phyloP scores from a whole-genome alignment of 23 tunicate species.

The Trididemnum clinides region DNA sequence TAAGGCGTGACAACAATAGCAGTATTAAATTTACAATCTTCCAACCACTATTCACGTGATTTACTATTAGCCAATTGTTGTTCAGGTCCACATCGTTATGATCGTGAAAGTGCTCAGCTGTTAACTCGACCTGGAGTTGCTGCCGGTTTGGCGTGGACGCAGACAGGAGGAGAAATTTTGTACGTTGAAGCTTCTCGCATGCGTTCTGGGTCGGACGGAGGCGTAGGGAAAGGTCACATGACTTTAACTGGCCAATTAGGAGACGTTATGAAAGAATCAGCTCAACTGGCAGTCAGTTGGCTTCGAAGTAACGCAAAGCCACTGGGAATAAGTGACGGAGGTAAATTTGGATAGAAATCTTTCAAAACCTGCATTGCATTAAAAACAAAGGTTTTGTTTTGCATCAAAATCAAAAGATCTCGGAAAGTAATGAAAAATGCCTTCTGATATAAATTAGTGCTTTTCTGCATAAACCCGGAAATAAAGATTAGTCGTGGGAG shows the following conservation, averaged over 20 bases:
- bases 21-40: background rate
- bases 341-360: background rate
- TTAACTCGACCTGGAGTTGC: conserved; percentile 63
- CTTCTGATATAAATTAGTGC: too few species aligned
- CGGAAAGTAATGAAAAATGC: too few species aligned
- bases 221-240: conserved; percentile 36
- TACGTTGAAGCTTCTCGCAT: conserved; percentile 57
- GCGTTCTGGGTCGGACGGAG: conserved; percentile 7
- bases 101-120: conserved; percentile 14
- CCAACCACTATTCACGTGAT: background rate
- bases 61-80: background rate
- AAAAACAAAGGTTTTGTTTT: too few species aligned
- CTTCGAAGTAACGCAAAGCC: conserved; percentile 43
- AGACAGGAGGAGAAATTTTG: conserved; percentile 55
- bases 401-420: too few species aligned
- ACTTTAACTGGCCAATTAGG: conserved; percentile 74
- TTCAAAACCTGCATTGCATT: too few species aligned
- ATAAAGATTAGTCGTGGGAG: too few species aligned
- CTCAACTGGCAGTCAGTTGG: conserved; percentile 63
- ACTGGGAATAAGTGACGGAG: conserved; percentile 40
- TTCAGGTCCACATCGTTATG: conserved; percentile 48
- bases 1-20: too few species aligned
- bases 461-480: too few species aligned
- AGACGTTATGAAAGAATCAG: conserved; percentile 77
- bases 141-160: conserved; percentile 61